Percentiles rank a stretch among this genome's conserved stretches.
These are phyloP conservation scores for Zaprionus lachaisei DNA, from an alignment of 1,140 invertebrate species.

Conservation along the genomic window DNA sequence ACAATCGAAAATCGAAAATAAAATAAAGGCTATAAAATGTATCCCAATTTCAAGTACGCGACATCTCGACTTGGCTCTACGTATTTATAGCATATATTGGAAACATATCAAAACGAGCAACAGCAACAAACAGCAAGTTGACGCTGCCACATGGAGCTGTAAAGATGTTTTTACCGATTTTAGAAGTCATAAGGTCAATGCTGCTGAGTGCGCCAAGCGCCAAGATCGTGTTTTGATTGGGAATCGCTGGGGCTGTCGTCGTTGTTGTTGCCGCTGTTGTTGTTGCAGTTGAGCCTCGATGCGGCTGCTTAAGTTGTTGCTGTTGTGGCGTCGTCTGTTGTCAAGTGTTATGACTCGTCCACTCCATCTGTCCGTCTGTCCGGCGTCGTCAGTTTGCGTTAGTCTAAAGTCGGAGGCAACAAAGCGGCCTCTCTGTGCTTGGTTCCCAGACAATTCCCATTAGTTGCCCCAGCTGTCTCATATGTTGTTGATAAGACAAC, in stretches of 20 bases:
- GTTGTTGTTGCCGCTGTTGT: conserved; percentile 37
- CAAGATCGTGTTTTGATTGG: conserved; percentile 81
- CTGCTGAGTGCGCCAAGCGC: conserved; percentile 63
- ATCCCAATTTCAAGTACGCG: conserved; percentile 79
- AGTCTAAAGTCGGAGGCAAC: conserved; percentile 60
- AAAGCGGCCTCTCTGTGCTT: conserved; percentile 58
- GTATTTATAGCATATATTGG: conserved; percentile 76
- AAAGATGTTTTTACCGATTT: conserved; percentile 83
- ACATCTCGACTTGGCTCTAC: conserved; percentile 57
- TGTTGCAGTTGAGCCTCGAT: conserved; percentile 31
- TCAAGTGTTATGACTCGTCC: conserved; percentile 80
- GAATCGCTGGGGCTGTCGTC: conserved; percentile 40
- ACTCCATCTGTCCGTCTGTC: conserved; percentile 32
- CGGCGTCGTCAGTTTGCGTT: conserved; percentile 31
- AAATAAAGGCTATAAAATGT: conserved; percentile 71
- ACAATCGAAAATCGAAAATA: conserved; percentile 28
- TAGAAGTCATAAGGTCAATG: conserved; percentile 83
- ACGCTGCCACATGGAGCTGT: conserved; percentile 74
- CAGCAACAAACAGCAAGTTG: conserved; percentile 30
- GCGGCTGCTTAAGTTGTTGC: conserved; percentile 37
- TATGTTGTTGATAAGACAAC: conserved; percentile 38
- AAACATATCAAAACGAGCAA: conserved; percentile 55
- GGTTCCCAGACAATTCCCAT: conserved; percentile 63
- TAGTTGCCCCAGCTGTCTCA: conserved; percentile 29
- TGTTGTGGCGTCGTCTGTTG: conserved; percentile 44